A percentile compares a stretch with the other conserved stretches of the same genome.
Evolutionary conservation across 2,888 invertebrate genomes (phyloP).

Genomic region (Cerastis leucographa): DNA sequence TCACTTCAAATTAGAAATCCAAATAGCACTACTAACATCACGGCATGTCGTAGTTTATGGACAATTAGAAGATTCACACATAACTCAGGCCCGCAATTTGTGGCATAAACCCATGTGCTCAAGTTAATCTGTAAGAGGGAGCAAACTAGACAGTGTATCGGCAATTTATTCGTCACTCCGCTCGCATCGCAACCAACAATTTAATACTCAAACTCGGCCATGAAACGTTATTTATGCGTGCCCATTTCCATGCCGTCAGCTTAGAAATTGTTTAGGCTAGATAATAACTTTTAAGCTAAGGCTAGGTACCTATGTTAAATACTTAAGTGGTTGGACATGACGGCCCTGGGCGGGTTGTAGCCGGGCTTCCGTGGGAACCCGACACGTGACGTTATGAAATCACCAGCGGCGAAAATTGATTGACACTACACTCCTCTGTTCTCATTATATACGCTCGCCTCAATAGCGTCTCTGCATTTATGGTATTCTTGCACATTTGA

Average conservation of each 20-base stretch:
- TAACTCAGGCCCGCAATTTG: conserved; percentile 53
- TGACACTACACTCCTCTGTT: conserved; percentile 78
- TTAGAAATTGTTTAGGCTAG: conserved; percentile 88
- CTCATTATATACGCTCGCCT: conserved; percentile 70
- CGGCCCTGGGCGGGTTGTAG: conserved; percentile 87
- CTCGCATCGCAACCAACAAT: conserved; percentile 78
- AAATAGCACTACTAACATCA: conserved; percentile 37
- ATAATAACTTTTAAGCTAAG: conserved; percentile 89
- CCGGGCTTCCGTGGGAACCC: conserved; percentile 89
- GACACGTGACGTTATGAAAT: conserved; percentile 88
- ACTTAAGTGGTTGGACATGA: conserved; percentile 90
- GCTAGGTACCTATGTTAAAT: conserved; percentile 88
- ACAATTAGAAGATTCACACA: conserved; percentile 55
- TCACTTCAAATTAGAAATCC: conserved; percentile 47
- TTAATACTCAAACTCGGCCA: conserved; percentile 82
- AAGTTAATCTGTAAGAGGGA: conserved; percentile 68
- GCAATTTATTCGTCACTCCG: conserved; percentile 77
- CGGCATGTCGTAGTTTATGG: conserved; percentile 18
- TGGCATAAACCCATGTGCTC: conserved; percentile 47
- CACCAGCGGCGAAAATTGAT: conserved; percentile 89
- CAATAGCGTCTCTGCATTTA: conserved; percentile 57
- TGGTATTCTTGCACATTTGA: conserved; percentile 57
- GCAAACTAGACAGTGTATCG: conserved; percentile 72
- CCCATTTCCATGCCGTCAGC: conserved; percentile 87
- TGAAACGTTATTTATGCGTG: conserved; percentile 87